These are phyloP conservation scores for Hemithea aestivaria DNA, from an alignment of 2,888 invertebrate genomes.

Conservation along the genomic window DNA sequence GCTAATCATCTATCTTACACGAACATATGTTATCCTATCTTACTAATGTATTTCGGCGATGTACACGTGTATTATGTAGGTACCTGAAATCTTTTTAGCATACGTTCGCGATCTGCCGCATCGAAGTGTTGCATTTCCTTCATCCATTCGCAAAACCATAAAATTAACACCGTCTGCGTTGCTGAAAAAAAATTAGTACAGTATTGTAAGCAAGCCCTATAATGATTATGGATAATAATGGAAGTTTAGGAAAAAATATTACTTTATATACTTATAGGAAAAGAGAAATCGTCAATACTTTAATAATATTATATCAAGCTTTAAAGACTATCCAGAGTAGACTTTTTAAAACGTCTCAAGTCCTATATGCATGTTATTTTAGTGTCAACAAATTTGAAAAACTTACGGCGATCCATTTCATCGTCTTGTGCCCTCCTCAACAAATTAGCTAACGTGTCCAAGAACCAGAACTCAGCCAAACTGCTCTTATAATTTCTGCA, in stretches of 20 bases:
- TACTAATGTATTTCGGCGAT: no score
- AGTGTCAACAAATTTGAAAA: not conserved
- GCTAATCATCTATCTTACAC: no score
- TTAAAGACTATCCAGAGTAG: no score
- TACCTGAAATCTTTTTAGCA: slow-evolving; percentile 62
- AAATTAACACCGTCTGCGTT: slow-evolving; percentile 59
- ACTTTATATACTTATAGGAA: no score
- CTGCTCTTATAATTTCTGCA: slow-evolving; percentile 58
- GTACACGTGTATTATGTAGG: not conserved
- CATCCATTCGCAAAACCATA: slow-evolving; percentile 74
- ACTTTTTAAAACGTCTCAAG: no score
- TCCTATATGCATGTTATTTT: not conserved
- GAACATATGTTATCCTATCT: no score
- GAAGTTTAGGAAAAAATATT: no score
- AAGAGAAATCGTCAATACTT: no score
- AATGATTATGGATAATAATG: no score
- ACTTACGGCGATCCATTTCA: slow-evolving; percentile 49
- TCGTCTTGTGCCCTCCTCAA: slow-evolving; percentile 63
- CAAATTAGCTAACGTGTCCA: slow-evolving; percentile 69
- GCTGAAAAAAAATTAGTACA: slow-evolving; percentile 35
- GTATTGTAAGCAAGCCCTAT: no score
- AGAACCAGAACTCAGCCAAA: slow-evolving; percentile 72
- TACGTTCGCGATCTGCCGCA: slow-evolving; percentile 60
- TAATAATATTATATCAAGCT: no score
- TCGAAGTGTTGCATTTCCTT: slow-evolving; percentile 70